Evolutionary conservation across 1,140 invertebrate genomes (phyloP), one percentile per base, ranked within the genome.

Genomic region (Thaumetopoea pityocampa): DNA sequence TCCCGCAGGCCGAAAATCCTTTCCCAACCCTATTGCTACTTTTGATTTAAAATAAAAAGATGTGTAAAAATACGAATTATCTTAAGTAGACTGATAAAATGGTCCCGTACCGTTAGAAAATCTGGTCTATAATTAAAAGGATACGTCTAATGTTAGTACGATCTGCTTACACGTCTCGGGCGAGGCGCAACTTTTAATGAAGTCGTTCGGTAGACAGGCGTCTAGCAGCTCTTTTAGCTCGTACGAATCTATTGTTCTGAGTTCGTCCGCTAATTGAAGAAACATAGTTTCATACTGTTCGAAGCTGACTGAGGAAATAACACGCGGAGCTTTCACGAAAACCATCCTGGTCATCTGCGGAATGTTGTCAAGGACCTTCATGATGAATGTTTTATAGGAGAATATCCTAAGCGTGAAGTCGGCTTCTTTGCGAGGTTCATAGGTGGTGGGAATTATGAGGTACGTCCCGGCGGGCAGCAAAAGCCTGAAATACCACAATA

Each of bases 131-230:
- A n/a, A n/a, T n/a, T n/a, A 57, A 83, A 85, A 85, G 77, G 82
- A 81, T 92, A 94, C 93, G 86, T 96, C 95, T 83, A 97, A 90
- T 5, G 95, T 91, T 0, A 96, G 86, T 1, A 97, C 92, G 6
- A 97, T 93, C 86, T 97, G 95, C 45, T 94, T 87, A 70, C 95
- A 97, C 6, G 96, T 95, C 84, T 97, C 95, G 50, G 97, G 90
- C 20, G 93, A 96, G 0, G 95, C 95, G 79, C 95, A 97, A 46
- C 95, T 96, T 73, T 96, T 97, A 30, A 98, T 96, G 59, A 97
- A 97, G 87, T 98, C 95, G 84, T 98, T 97, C 3, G 95, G 96
- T 45, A 98, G 86, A 84, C 95, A 97, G 5, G 93, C 94, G 68
- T 97, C 95, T 6, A 98, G 82, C 8, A 97, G 83, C 76, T 98